Evolutionary conservation across 2,888 invertebrate genomes (phyloP), one percentile per base, ranked within the genome.

Genomic region (Diadegma fenestrale): DNA sequence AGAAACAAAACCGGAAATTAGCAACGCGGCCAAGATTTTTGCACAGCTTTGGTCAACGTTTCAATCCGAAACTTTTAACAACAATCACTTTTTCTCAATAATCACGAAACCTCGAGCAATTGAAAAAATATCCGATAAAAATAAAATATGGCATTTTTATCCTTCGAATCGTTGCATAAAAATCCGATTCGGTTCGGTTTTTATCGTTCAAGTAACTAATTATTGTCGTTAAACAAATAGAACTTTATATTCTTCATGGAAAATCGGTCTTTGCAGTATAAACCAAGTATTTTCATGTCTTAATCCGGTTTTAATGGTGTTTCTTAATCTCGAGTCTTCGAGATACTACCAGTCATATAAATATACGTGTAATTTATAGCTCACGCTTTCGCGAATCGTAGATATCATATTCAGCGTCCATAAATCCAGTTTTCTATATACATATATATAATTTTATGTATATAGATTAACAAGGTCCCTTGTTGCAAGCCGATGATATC

Each of bases 391-490:
- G 78, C 90, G 90, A 92, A 91, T 91, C 83, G 89, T 58, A 78
- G 80, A 84, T 85, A 83, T 51, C 77, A 77, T 61, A 82, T 64
- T 48, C 69, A 37, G 17, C 37, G 8, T 37, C 30, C 26, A 63
- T 79, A 71, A 51, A 71, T 80, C 51, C 64, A 64, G 8, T 37
- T 37, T 37, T 37, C 37, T 71, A 76, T 91, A 91, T 61, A 37
- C 10, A 48, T 22, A 43, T 12, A 66, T 45, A 48, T n/a, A n/a
- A 26, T n/a, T n/a, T 30, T 89, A 89, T 90, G 91, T 91, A 89
- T 90, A 92, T 89, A 88, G 90, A 90, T 91, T 92, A 93, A 93
- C 93, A 92, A 92, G 92, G 92, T 90, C 90, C 90, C 88, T 80
- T 45, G 82, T 86, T 77, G 77, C 72, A 33, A 63, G 73, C 80